These are phyloP conservation scores for Eriocheir sinensis DNA, from an alignment of 1,140 invertebrate species.

Conservation along the genomic window DNA sequence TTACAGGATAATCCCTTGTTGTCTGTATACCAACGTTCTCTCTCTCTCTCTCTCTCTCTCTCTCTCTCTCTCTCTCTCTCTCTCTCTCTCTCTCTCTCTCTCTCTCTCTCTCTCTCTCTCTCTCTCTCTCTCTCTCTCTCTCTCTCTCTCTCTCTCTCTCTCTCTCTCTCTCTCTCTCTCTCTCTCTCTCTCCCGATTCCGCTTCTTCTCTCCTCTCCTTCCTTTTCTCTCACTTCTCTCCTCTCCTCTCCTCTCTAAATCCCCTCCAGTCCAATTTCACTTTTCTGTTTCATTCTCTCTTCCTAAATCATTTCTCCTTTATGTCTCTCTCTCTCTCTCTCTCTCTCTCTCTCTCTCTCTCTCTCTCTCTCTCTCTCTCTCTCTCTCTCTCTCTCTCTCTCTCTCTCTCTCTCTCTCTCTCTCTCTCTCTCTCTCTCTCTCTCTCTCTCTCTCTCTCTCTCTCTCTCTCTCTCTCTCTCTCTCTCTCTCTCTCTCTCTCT, in stretches of 20 bases:
- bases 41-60: too few species aligned
- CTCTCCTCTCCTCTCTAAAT: background rate
- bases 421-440: background rate
- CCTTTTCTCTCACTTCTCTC: too few species aligned
- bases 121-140: background rate
- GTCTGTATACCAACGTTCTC: background rate
- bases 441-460: background rate
- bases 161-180: background rate
- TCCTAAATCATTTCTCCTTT: background rate
- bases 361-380: background rate
- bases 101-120: background rate
- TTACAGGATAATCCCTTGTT: background rate
- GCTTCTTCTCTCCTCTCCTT: too few species aligned
- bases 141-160: background rate
- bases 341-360: background rate
- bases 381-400: too few species aligned
- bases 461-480: background rate
- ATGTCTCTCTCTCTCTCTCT: background rate
- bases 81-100: too few species aligned
- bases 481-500: background rate
- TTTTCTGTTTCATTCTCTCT: background rate
- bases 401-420: background rate
- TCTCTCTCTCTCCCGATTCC: background rate
- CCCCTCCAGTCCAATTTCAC: background rate
- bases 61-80: too few species aligned